A percentile compares a stretch with the other conserved stretches of the same genome.
Evolutionary conservation across 2,888 invertebrate species (phyloP).

Genomic region (Coremacera marginata): DNA sequence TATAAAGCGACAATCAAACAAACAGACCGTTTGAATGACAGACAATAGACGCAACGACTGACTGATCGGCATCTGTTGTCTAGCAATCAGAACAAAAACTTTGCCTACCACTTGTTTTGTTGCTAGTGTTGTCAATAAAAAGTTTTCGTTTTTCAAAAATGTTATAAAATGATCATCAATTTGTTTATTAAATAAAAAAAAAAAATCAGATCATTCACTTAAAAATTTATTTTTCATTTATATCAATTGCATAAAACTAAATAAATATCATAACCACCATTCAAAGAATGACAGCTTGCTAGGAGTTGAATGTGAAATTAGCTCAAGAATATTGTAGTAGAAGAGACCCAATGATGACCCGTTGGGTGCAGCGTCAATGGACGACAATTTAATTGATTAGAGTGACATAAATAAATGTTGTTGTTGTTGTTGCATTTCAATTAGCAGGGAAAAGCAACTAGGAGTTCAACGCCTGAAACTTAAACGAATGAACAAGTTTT

Average conservation of each 20-base stretch:
- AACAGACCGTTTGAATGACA: not conserved
- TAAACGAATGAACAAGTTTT: too few species aligned
- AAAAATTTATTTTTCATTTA: slow-evolving; percentile 40
- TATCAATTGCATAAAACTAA: slow-evolving; percentile 40
- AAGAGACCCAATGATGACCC: slow-evolving; percentile 12
- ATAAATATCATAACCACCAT: slow-evolving; percentile 46
- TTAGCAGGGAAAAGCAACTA: not conserved
- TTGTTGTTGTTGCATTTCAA: slow-evolving; percentile 12
- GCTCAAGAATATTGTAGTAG: slow-evolving; percentile 20
- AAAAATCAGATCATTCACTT: slow-evolving; percentile 46
- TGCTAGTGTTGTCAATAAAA: too few species aligned
- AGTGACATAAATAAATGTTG: slow-evolving; percentile 18
- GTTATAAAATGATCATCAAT: not conserved
- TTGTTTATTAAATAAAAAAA: too few species aligned
- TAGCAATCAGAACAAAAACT: slow-evolving; percentile 10
- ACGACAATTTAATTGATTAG: slow-evolving; percentile 53
- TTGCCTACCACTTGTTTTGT: not conserved
- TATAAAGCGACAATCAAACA: not conserved
- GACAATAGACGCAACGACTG: not conserved
- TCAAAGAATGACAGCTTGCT: slow-evolving; percentile 24
- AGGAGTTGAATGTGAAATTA: not conserved
- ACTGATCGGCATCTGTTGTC: slow-evolving; percentile 3
- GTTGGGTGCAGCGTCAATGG: slow-evolving; percentile 53
- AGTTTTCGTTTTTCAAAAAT: too few species aligned
- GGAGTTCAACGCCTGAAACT: too few species aligned